Evolutionary conservation across 2,797 vertebrate species (phyloP).

Genomic region (Helicolenus hilgendorfi): DNA sequence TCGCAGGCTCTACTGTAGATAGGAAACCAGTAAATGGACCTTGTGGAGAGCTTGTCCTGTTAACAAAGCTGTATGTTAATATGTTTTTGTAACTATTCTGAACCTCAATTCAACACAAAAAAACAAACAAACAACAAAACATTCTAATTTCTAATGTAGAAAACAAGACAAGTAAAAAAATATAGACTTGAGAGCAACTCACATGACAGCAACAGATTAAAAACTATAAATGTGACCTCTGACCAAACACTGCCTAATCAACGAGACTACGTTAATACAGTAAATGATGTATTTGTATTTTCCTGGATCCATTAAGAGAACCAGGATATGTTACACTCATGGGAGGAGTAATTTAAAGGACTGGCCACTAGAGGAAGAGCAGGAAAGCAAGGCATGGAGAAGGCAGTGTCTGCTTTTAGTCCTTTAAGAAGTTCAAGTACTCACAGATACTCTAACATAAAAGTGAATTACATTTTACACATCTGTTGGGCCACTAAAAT

Average conservation of each 20-base stretch:
- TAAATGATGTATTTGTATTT: neutral
- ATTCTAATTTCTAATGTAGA: neutral
- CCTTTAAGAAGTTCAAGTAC: neutral
- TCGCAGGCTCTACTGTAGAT: neutral
- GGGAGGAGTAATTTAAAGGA: slow-evolving; percentile 15
- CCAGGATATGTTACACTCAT: neutral
- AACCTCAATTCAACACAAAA: neutral
- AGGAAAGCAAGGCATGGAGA: neutral
- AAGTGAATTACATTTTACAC: neutral
- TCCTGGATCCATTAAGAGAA: neutral
- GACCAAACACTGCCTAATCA: neutral
- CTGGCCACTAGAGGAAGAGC: slow-evolving; percentile 34
- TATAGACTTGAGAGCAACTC: neutral
- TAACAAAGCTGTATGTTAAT: neutral
- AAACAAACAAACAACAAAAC: neutral
- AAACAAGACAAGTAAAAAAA: neutral
- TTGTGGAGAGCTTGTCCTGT: neutral
- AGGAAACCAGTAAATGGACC: neutral
- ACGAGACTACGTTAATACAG: neutral
- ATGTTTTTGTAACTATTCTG: neutral
- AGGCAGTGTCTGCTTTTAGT: neutral
- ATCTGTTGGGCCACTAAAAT: neutral
- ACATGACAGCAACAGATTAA: neutral
- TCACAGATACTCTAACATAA: neutral
- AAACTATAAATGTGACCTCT: neutral